Base-by-base conservation (phyloP, 2,888 invertebrate genomes). In the Acronicta alni region DNA sequence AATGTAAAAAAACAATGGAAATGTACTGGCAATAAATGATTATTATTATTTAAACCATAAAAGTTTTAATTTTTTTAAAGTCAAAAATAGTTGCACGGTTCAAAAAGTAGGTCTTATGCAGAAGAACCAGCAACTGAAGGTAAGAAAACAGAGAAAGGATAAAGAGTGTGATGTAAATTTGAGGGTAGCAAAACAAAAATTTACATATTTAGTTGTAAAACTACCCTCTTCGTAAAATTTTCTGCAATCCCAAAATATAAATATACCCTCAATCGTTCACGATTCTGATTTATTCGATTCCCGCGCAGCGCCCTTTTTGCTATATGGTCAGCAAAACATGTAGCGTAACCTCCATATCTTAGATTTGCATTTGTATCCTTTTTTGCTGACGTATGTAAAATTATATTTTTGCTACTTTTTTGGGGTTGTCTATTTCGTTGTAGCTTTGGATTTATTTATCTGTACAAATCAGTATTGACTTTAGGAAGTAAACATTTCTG, bases 341-440 rank as follows among this genome's bases (percentile, higher is more conserved):
- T 20, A 53, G 47, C 56, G 48, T 56, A 65, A 44, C 66, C 60
- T 64, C 67, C 65, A 53, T 59, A 77, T 77, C 64, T 65, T 49
- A 37, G 47, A 77, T 78, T 80, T 75, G 72, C 75, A 75, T 80
- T 54, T 64, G 70, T 72, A 67, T 75, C 68, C 67, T 65, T 73
- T 79, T 77, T 78, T 75, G 73, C 68, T 65, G 63, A 80, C 59
- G 55, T 46, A 46, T 42, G 35, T 49, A 38, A 38, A 58, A 51
- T 56, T 74, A 59, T 37, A 61, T 72, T 45, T 57, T 35, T 43
- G 44, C n/a, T 53, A 57, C 52, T 56, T 76, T 72, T 49, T 74
- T 3, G 35, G 17, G 26, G 17, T 26, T 7, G 15, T 51, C 30
- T 46, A 37, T 30, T 17, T 17, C 18, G 23, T 44, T 46, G 39